Conservation (phyloP, 2,113 vertebrate genomes). For the Saccopteryx bilineata region DNA sequence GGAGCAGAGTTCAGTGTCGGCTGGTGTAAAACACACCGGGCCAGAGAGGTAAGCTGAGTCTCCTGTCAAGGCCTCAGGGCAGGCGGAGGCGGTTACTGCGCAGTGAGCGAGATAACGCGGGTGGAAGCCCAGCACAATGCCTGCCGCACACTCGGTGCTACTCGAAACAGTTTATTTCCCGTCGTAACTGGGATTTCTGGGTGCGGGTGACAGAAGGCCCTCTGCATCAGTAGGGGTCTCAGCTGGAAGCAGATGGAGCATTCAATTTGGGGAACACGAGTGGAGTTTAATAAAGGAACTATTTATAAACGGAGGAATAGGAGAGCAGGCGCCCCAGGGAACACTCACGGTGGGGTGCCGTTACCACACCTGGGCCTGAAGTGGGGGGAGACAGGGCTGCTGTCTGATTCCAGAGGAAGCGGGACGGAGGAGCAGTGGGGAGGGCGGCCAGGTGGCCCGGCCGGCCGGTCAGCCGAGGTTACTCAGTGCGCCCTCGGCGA, state of each 20-base stretch:
- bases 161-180: slow-evolving; percentile 1
- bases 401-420: too few relatives aligned
- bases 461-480: too few relatives aligned
- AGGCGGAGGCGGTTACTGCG: neutral
- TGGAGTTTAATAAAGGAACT: neutral
- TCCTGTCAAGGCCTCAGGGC: too few relatives aligned
- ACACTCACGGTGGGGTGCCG: accelerated
- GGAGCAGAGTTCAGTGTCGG: neutral
- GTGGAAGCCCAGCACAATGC: neutral
- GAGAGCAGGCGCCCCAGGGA: neutral
- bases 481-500: neutral
- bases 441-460: neutral
- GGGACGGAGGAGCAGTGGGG: accelerated
- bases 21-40: neutral
- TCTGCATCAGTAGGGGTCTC: neutral
- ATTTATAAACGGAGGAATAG: neutral
- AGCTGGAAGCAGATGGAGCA: neutral
- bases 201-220: slow-evolving; percentile 42
- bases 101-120: neutral
- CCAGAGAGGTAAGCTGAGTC: neutral
- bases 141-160: neutral
- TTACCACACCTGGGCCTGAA: neutral
- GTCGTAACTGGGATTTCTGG: slow-evolving; percentile 21
- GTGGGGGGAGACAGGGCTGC: neutral
- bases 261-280: neutral